Percentiles rank a stretch among this genome's conserved stretches.
phyloP scores from a whole-genome alignment of 1,140 invertebrate species.

The Archivesica marissinica region DNA sequence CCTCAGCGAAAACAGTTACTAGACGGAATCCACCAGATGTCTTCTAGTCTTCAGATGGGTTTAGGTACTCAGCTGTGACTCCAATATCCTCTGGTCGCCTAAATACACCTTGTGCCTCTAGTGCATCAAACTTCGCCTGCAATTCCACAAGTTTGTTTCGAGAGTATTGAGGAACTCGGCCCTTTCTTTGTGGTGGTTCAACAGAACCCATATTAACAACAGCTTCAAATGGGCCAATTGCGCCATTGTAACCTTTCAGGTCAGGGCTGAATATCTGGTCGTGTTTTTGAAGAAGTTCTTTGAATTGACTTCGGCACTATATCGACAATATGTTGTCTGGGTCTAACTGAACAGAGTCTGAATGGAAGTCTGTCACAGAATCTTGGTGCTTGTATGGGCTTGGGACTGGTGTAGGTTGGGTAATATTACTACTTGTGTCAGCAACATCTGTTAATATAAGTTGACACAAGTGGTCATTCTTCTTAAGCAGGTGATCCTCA shows the following conservation, averaged over 20 bases:
- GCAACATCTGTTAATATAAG: too few relatives aligned
- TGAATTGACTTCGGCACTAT: not conserved
- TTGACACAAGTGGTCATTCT: too few relatives aligned
- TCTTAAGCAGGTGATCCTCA: too few relatives aligned
- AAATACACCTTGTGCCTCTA: constrained; percentile 31
- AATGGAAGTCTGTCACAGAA: too few relatives aligned
- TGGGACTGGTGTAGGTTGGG: too few relatives aligned
- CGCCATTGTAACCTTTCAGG: constrained; percentile 59
- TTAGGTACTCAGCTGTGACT: constrained; percentile 60
- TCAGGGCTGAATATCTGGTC: constrained; percentile 42
- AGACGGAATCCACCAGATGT: constrained; percentile 21
- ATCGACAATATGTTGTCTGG: constrained; percentile 34
- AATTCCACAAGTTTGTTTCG: constrained; percentile 53
- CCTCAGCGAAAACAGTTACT: constrained; percentile 33
- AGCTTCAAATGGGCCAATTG: constrained; percentile 39
- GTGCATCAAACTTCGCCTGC: constrained; percentile 63
- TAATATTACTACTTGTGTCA: too few relatives aligned
- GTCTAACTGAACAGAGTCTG: constrained; percentile 26
- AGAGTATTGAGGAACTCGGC: constrained; percentile 56
- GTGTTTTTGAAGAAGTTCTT: constrained; percentile 11
- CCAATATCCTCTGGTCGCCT: constrained; percentile 5
- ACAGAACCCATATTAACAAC: constrained; percentile 63
- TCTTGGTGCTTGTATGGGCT: too few relatives aligned
- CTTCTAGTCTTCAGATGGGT: constrained; percentile 56
- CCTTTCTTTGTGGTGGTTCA: constrained; percentile 62